phyloP scores from a whole-genome alignment of 2,888 invertebrate species.

The Apamea sordens region DNA sequence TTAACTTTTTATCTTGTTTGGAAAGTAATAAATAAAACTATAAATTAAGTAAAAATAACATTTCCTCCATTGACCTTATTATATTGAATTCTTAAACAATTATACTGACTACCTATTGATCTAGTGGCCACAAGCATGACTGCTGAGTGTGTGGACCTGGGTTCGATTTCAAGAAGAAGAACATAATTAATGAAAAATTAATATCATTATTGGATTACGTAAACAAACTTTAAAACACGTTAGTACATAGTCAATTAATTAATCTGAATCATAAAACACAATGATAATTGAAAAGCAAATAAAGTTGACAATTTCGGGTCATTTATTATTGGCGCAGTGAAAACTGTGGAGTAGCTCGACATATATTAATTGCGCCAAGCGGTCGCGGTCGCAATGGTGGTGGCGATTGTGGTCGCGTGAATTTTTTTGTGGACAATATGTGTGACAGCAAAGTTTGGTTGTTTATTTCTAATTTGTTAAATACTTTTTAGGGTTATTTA shows the following conservation, averaged over 20 bases:
- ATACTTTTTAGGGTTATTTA: neutral
- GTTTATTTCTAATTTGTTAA: slow-evolving; percentile 42
- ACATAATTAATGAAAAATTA: neutral
- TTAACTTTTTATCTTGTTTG: too few species aligned
- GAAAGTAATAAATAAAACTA: too few species aligned
- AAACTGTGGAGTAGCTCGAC: slow-evolving; percentile 64
- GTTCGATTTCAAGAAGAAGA: neutral
- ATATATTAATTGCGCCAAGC: slow-evolving; percentile 65
- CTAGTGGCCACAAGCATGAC: too few species aligned
- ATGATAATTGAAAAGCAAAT: slow-evolving; percentile 66
- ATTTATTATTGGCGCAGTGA: slow-evolving; percentile 63
- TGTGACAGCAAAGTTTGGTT: slow-evolving; percentile 46
- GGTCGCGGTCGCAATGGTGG: slow-evolving; percentile 58
- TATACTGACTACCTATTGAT: too few species aligned
- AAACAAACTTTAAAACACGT: slow-evolving; percentile 3
- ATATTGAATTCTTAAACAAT: too few species aligned
- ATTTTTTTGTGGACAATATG: slow-evolving; percentile 56
- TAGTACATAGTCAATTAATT: slow-evolving; percentile 8
- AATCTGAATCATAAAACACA: slow-evolving; percentile 49
- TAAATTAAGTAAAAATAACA: too few species aligned
- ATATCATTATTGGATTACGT: neutral
- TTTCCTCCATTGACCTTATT: too few species aligned
- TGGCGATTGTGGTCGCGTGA: slow-evolving; percentile 38
- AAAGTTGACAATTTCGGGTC: slow-evolving; percentile 62
- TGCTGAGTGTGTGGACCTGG: too few species aligned